Evolutionary conservation across 2,113 vertebrate genomes (phyloP), one percentile per base, ranked within the genome.

Genomic region (Chionodraco myersi): DNA sequence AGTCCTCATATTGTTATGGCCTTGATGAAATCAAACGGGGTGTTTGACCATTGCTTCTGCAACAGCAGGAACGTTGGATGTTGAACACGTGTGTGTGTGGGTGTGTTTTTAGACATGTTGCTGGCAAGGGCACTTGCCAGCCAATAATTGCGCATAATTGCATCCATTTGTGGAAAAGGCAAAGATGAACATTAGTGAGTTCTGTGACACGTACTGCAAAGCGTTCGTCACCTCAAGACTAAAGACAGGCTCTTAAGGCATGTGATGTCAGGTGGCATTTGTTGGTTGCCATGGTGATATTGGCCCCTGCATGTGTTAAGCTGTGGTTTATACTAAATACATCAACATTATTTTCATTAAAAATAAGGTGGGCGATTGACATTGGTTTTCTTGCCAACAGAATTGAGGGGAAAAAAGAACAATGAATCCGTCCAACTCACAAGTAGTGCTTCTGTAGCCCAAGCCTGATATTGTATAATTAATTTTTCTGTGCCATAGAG

Each of bases 121-220:
- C 89, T 77, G 76, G 82, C 82, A 84, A 88, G 79, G 70, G 62
- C 75, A 82, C 88, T 93, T 86, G 57, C 89, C 80, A 83, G 84
- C 78, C 85, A 92, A 88, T 93, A 92, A 95, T 95, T 95, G 89
- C 84, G 88, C 83, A 90, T 93, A 94, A 95, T 94, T 94, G 91
- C 86, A 81, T 85, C 89, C 92, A 92, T 93, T 93, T 85, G 87
- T 86, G 61, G 59, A 1, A 84, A 79, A 82, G 79, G 76, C 68
- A 73, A 79, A 85, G 85, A 89, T 72, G 64, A 86, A 81, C 80
- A 87, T 89, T 85, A 85, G 85, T 76, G 84, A 87, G 85, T 76
- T 72, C 54, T 56, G 79, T 79, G 85, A 88, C 83, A 72, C 11
- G 13, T 16, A 47, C 77, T 56, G 75, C 65, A 16, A 48, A 76